Base-by-base conservation (phyloP, 2,797 vertebrate genomes). In the Mastacembelus armatus region DNA sequence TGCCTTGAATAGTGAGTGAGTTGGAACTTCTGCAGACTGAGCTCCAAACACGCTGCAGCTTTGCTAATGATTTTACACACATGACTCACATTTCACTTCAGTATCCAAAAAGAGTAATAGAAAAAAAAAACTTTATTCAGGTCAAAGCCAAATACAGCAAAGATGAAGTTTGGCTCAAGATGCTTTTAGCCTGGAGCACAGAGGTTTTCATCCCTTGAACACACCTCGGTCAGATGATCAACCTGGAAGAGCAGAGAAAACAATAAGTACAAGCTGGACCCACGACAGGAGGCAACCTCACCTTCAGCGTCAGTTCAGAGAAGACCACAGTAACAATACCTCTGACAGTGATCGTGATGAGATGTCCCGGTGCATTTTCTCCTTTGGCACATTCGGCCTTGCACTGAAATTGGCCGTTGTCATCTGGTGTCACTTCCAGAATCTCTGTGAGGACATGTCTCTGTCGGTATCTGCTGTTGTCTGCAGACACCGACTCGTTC, bases 361-460 rank as follows among this genome's bases (percentile, higher is more conserved):
- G 32, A 42, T 78, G 87, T n/a, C 89, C 89, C 59, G 49, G 35
- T 0, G 56, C 61, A 0, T 0, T 1, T 0, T 32, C 27, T n/a
- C 1, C 0, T 0, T 0, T 19, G 0, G 18, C 0, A 32, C 88
- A 91, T 3, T 0, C 0, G 2, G 85, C 89, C 1, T 2, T 5
- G 64, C 89, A 91, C 1, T 90, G 87, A 48, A 36, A 90, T 0
- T 0, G 0, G 0, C 75, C 81, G 0, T 0, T 0, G 50, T 91
- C 82, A 2, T 33, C 0, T 2, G 1, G 0, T 0, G 4, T 21
- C 43, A 89, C 32, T 1, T 42, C 0, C 0, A 83, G 32, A 1
- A 91, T 80, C 51, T 91, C 78, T 0, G 83, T 90, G 40, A 47
- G 32, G 0, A 89, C 68, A 15, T 47, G 50, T 10, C 89, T 59